Evolutionary conservation across 1,140 invertebrate genomes (phyloP).

Genomic region (Paraescarpia echinospica): DNA sequence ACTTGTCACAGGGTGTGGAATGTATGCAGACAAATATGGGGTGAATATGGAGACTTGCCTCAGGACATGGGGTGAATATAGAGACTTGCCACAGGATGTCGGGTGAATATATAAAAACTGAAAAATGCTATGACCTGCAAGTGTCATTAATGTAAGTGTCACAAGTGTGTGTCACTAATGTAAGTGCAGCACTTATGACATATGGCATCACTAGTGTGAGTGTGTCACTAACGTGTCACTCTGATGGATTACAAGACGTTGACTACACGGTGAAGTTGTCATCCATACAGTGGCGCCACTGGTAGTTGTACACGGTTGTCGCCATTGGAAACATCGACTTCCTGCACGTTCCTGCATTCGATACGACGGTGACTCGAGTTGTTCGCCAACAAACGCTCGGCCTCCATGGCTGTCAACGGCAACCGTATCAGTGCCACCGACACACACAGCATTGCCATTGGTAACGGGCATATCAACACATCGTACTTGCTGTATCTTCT

Average conservation of each 20-base stretch:
- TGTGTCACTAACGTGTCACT: too few relatives aligned
- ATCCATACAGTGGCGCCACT: too few relatives aligned
- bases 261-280: too few relatives aligned
- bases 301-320: background rate
- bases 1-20: background rate
- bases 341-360: background rate
- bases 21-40: background rate
- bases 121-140: too few relatives aligned
- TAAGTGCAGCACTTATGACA: too few relatives aligned
- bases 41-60: too few relatives aligned
- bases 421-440: background rate
- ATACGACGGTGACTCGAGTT: background rate
- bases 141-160: too few relatives aligned
- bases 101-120: too few relatives aligned
- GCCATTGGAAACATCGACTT: background rate
- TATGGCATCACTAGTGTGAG: too few relatives aligned
- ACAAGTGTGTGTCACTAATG: too few relatives aligned
- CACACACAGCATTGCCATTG: background rate
- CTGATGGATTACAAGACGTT: too few relatives aligned
- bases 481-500: background rate
- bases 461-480: background rate
- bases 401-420: background rate
- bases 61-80: background rate
- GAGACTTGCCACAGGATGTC: too few relatives aligned
- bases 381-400: background rate